Conservation (phyloP, 2,113 vertebrate genomes). For the Myotis yumanensis region DNA sequence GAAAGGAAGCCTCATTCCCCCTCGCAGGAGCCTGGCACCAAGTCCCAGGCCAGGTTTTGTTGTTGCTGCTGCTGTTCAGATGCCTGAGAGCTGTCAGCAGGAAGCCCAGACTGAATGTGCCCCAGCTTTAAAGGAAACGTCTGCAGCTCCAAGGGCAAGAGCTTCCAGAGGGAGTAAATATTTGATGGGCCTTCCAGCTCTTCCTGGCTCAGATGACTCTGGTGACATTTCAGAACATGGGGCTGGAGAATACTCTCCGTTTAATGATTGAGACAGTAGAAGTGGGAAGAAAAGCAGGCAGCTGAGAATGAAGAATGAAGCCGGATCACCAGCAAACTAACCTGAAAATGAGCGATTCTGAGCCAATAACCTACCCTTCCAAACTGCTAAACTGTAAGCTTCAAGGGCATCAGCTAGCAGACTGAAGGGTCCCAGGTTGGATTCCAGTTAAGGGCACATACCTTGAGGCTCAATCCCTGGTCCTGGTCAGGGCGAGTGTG, state of each 20-base stretch:
- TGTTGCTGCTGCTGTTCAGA: background rate
- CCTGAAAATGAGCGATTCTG: background rate
- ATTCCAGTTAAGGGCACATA: too few species aligned
- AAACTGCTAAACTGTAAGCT: background rate
- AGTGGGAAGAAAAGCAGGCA: background rate
- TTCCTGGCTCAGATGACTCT: constrained; percentile 71
- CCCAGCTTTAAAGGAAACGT: constrained; percentile 34
- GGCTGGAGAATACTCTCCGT: constrained; percentile 12
- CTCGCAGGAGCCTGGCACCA: background rate
- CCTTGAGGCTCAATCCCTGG: too few species aligned
- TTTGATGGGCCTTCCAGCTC: constrained; percentile 73
- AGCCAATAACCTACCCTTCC: background rate
- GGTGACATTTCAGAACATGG: constrained; percentile 72
- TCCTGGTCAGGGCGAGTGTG: too few species aligned
- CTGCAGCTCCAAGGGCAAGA: background rate
- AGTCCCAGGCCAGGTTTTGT: background rate
- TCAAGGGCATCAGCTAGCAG: background rate
- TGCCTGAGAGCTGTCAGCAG: background rate
- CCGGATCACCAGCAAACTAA: background rate
- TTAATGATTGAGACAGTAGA: background rate
- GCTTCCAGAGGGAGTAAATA: constrained; percentile 74
- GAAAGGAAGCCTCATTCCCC: too few species aligned
- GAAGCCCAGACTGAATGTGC: background rate
- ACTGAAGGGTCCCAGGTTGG: too few species aligned
- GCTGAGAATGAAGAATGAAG: background rate